These are phyloP conservation scores for Hydrochoerus hydrochaeris DNA, from an alignment of 2,113 vertebrate genomes.

Conservation along the genomic window DNA sequence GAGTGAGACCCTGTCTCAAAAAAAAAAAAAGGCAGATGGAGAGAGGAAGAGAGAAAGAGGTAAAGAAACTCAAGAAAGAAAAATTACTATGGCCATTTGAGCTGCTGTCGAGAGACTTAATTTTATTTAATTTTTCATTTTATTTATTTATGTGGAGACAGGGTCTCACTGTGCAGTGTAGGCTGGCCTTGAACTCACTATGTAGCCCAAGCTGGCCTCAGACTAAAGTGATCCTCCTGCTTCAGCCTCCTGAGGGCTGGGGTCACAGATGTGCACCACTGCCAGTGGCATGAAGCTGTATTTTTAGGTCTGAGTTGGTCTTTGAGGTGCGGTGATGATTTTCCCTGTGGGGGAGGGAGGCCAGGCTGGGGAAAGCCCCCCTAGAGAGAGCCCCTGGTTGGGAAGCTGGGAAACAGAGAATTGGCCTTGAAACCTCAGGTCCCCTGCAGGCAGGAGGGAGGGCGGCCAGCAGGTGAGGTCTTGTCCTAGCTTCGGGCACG, in stretches of 20 bases:
- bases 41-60: neutral
- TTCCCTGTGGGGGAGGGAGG: neutral
- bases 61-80: neutral
- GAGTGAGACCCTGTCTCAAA: neutral
- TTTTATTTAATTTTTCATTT: neutral
- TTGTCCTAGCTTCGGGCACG: neutral
- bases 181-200: no score
- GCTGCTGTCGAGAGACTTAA: neutral
- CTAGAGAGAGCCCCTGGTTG: neutral
- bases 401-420: neutral
- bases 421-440: neutral
- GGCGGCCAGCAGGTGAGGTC: neutral
- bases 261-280: neutral
- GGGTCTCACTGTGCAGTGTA: neutral
- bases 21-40: neutral
- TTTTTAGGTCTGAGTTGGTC: neutral
- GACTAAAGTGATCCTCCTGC: neutral
- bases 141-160: neutral
- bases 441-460: neutral
- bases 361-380: neutral
- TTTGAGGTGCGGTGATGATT: neutral
- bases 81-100: neutral
- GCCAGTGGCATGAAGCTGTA: neutral
- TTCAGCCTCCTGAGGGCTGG: neutral
- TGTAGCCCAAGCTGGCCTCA: neutral